phyloP scores from a whole-genome alignment of 2,888 invertebrate genomes.

The Andrena bucephala region DNA sequence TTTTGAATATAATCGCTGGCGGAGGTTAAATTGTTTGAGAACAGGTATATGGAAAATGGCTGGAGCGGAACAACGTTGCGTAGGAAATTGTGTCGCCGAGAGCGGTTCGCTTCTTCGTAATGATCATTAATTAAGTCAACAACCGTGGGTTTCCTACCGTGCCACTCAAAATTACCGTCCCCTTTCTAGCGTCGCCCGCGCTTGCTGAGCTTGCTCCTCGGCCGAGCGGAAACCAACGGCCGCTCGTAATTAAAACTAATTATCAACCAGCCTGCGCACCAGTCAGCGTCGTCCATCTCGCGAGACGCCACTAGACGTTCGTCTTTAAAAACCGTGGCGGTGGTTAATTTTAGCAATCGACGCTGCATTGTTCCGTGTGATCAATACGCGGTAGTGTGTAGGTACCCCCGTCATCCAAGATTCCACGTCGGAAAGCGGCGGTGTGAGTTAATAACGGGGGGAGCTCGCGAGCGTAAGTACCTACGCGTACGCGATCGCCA shows the following conservation, averaged over 20 bases:
- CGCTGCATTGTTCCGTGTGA: constrained; percentile 55
- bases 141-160: constrained; percentile 26
- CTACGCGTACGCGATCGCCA: background rate
- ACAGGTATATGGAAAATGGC: background rate
- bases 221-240: background rate
- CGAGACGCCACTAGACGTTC: constrained; percentile 20
- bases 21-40: background rate
- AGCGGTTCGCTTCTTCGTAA: constrained; percentile 23
- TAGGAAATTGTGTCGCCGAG: constrained; percentile 25
- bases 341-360: constrained; percentile 70
- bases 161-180: constrained; percentile 35
- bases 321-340: constrained; percentile 52
- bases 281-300: too few relatives aligned
- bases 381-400: constrained; percentile 55
- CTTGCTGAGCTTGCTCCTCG: background rate
- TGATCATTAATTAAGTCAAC: constrained; percentile 63
- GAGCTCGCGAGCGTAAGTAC: background rate
- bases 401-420: constrained; percentile 51
- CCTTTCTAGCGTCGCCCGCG: constrained; percentile 9
- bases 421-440: constrained; percentile 39
- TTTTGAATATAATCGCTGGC: background rate
- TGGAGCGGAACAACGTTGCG: background rate
- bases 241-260: constrained; percentile 43
- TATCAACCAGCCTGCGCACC: constrained; percentile 15
- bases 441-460: constrained; percentile 5